Evolutionary conservation across 2,888 invertebrate genomes (phyloP).

Genomic region (Choreutis nemorana): DNA sequence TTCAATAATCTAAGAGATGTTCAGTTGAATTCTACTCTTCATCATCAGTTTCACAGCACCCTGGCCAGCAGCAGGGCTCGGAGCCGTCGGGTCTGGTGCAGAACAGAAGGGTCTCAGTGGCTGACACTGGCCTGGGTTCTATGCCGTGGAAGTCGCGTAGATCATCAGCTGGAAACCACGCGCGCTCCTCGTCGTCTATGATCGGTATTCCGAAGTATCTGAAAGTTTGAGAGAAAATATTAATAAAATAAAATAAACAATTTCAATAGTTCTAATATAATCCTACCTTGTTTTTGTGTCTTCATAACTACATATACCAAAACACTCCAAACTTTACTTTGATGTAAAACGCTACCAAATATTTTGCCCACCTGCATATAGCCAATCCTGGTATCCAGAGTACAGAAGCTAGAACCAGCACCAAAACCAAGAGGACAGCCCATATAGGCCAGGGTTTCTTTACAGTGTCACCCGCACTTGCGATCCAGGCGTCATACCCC

Average conservation of each 20-base stretch:
- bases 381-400: constrained; percentile 89
- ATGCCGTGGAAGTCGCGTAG: constrained; percentile 90
- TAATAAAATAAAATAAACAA: constrained; percentile 6
- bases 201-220: constrained; percentile 82
- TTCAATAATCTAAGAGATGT: too few relatives aligned
- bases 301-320: too few relatives aligned
- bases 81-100: constrained; percentile 85
- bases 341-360: too few relatives aligned
- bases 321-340: too few relatives aligned
- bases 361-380: constrained; percentile 72
- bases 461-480: constrained; percentile 74
- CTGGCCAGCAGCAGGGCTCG: constrained; percentile 82
- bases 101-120: constrained; percentile 80
- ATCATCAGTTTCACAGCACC: constrained; percentile 58
- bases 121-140: constrained; percentile 74
- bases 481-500: constrained; percentile 86
- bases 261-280: background rate
- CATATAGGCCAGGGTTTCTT: constrained; percentile 87
- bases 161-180: constrained; percentile 92
- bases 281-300: too few relatives aligned
- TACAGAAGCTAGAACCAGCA: constrained; percentile 80
- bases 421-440: constrained; percentile 78
- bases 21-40: constrained; percentile 30
- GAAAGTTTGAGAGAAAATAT: constrained; percentile 16
- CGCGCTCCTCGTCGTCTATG: constrained; percentile 88